Evolutionary conservation across 2,113 vertebrate species (phyloP).

Genomic region (Apeltes quadracus): DNA sequence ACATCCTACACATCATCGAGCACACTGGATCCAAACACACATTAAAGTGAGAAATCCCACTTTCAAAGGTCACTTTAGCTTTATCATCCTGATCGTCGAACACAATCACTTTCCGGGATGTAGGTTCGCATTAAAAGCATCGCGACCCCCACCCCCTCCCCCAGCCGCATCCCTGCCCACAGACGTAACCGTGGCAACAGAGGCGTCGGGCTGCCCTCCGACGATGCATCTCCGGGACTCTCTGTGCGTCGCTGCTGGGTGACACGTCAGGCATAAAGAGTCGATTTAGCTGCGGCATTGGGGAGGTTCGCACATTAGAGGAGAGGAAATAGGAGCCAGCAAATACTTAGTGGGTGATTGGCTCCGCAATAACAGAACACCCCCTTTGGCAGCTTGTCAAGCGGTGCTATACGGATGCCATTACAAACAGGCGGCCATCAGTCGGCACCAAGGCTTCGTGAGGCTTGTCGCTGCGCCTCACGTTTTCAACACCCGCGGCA

Average conservation of each 20-base stretch:
- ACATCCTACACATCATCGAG: slow-evolving; percentile 29
- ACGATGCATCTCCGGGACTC: slow-evolving; percentile 70
- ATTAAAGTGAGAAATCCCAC: slow-evolving; percentile 72
- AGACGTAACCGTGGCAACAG: slow-evolving; percentile 71
- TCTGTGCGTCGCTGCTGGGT: slow-evolving; percentile 59
- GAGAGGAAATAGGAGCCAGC: slow-evolving; percentile 75
- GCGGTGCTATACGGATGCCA: slow-evolving; percentile 69
- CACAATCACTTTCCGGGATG: slow-evolving; percentile 64
- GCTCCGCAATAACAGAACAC: slow-evolving; percentile 78
- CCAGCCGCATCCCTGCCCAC: slow-evolving; percentile 54
- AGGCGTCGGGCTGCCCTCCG: slow-evolving; percentile 37
- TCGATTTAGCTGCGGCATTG: slow-evolving; percentile 75
- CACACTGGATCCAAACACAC: slow-evolving; percentile 49
- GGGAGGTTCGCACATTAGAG: slow-evolving; percentile 75
- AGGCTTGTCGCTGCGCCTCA: slow-evolving; percentile 60
- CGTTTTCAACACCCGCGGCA: slow-evolving; percentile 41
- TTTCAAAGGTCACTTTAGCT: slow-evolving; percentile 73
- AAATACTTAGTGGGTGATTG: slow-evolving; percentile 80
- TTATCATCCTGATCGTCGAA: slow-evolving; percentile 71
- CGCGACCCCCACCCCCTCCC: too few species aligned
- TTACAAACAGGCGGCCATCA: slow-evolving; percentile 74
- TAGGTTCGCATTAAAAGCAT: slow-evolving; percentile 67
- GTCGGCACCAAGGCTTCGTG: slow-evolving; percentile 61
- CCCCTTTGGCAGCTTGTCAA: slow-evolving; percentile 75
- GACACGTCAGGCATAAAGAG: slow-evolving; percentile 77